Conservation (phyloP, 2,797 vertebrate genomes). For the Euphonia xanthogaster region DNA sequence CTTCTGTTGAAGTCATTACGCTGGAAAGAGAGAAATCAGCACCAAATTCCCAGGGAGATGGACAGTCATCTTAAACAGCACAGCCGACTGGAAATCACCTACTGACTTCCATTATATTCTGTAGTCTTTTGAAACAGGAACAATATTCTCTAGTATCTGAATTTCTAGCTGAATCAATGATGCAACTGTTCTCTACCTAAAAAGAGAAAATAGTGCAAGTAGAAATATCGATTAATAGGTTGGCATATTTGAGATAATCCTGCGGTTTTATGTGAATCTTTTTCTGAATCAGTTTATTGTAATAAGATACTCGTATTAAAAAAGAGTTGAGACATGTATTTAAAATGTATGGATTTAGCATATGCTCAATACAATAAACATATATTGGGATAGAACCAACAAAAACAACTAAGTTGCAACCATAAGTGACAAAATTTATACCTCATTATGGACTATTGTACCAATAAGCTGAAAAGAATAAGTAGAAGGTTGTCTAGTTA, state of each 20-base stretch:
- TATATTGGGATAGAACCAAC: background rate
- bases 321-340: background rate
- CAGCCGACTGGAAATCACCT: background rate
- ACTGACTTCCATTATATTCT: background rate
- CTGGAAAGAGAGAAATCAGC: background rate
- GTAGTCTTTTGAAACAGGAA: background rate
- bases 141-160: background rate
- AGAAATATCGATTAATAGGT: background rate
- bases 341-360: background rate
- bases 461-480: background rate
- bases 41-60: background rate
- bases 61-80: background rate
- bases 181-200: background rate
- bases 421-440: background rate
- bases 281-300: background rate
- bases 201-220: background rate
- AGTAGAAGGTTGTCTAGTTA: background rate
- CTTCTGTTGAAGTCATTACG: background rate
- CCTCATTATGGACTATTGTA: background rate
- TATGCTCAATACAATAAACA: background rate
- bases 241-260: background rate
- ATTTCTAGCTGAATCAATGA: background rate
- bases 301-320: background rate
- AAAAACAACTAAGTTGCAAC: background rate
- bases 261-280: background rate